Evolutionary conservation across 2,888 invertebrate genomes (phyloP).

Genomic region (Rotaria magnacalcarata): DNA sequence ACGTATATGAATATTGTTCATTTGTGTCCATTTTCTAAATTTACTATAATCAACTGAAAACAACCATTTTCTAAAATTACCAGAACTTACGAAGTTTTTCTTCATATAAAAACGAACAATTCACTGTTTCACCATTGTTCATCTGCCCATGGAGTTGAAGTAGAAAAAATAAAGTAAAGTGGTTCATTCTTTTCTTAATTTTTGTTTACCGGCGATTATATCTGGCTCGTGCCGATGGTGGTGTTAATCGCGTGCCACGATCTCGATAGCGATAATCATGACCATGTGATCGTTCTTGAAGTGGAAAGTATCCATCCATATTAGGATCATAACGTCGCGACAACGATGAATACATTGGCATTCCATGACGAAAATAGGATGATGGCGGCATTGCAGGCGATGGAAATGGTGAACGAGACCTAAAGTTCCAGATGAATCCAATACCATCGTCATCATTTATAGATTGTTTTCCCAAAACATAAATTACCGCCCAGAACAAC

Average conservation of each 20-base stretch:
- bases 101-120: not conserved
- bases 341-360: not conserved
- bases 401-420: not conserved
- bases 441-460: not conserved
- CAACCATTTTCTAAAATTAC: not conserved
- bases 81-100: not conserved
- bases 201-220: not conserved
- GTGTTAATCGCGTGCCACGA: not conserved
- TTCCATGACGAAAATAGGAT: not conserved
- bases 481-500: not conserved
- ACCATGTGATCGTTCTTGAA: not conserved
- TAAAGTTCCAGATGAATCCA: slow-evolving; percentile 23
- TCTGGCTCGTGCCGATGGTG: not conserved
- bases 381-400: not conserved
- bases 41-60: not conserved
- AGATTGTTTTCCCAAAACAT: not conserved
- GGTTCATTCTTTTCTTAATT: not conserved
- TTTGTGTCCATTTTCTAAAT: not conserved
- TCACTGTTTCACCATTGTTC: not conserved
- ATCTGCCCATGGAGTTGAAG: not conserved
- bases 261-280: not conserved
- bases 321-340: not conserved
- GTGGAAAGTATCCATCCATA: not conserved
- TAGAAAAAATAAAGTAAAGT: no score
- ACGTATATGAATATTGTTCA: not conserved